phyloP scores from a whole-genome alignment of 2,113 vertebrate genomes.

The Lichenostomus cassidix region DNA sequence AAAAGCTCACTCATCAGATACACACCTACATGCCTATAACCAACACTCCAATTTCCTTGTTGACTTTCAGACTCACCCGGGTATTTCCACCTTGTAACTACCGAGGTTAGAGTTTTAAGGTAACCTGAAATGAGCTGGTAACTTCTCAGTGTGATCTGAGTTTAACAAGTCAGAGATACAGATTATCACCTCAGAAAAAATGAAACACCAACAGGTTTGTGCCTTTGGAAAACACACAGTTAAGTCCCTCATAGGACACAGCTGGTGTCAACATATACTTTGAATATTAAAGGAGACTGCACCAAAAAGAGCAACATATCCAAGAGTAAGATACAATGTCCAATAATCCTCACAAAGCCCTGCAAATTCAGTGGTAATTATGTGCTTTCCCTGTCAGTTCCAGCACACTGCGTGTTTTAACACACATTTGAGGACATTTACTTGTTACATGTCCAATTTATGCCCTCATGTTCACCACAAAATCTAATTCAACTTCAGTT shows the following conservation, averaged over 20 bases:
- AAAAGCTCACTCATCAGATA: background rate
- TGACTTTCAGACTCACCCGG: background rate
- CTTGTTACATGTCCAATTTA: rapidly evolving
- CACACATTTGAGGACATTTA: background rate
- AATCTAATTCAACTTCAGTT: background rate
- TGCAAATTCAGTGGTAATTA: background rate
- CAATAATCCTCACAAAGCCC: background rate
- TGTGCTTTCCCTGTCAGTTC: background rate
- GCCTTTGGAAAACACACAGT: background rate
- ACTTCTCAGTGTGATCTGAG: background rate
- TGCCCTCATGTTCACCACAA: rapidly evolving
- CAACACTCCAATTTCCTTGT: background rate
- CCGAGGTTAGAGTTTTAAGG: background rate
- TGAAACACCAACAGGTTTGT: background rate
- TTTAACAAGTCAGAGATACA: background rate
- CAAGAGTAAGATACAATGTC: background rate
- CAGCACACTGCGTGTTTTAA: background rate
- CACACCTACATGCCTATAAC: background rate
- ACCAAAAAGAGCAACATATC: background rate
- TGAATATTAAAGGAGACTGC: background rate
- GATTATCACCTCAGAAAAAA: background rate
- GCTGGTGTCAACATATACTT: background rate
- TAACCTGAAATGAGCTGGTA: background rate
- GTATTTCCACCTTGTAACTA: background rate
- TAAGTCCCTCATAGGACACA: background rate